Base-by-base conservation (phyloP, 2,888 invertebrate species). In the Pyrgus malvae region DNA sequence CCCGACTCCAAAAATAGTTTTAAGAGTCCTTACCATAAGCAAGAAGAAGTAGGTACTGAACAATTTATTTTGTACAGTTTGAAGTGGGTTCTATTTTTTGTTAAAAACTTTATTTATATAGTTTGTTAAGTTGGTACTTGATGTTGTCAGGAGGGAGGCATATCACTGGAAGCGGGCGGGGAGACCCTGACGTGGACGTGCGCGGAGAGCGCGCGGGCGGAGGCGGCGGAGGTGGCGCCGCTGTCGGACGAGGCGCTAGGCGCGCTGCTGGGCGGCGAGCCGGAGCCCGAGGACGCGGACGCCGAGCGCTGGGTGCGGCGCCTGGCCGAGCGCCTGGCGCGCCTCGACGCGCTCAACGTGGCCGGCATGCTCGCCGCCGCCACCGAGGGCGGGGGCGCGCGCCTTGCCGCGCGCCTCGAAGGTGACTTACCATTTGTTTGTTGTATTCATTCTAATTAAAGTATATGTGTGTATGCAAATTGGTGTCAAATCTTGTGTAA, bases 211-310 rank as follows among this genome's bases (percentile, higher is more conserved):
- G 94, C 94, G 65, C 90, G 67, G 17, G 69, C 66, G 14, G 68
- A 64, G 33, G 96, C 96, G 73, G 64, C 8, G 63, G 94, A 95
- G 17, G 68, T 0, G 35, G 55, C 93, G 94, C 60, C 94, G 70
- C 97, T 98, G 78, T 96, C 98, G 66, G 91, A 92, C 17, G 98
- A 77, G 46, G 86, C 85, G 56, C 72, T 84, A 14, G 78, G 80
- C 7, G 94, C 94, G 65, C 90, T 99, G 61, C 95, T 99, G 88
- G 69, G 67, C 19, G 69, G 66, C 17, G 68, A 63, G 37, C 96
- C 96, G 72, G 95, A 96, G 75, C 95, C 95, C 79, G 97, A 96
- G n/a, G 96, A 98, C 57, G 94, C 94, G 50, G 95, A 96, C 84
- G 96, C 96, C 7, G 94, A 94, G 83, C 91, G 90, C 12, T 93